Evolutionary conservation across 1,140 invertebrate genomes (phyloP).

Genomic region (Drosophila eugracilis): DNA sequence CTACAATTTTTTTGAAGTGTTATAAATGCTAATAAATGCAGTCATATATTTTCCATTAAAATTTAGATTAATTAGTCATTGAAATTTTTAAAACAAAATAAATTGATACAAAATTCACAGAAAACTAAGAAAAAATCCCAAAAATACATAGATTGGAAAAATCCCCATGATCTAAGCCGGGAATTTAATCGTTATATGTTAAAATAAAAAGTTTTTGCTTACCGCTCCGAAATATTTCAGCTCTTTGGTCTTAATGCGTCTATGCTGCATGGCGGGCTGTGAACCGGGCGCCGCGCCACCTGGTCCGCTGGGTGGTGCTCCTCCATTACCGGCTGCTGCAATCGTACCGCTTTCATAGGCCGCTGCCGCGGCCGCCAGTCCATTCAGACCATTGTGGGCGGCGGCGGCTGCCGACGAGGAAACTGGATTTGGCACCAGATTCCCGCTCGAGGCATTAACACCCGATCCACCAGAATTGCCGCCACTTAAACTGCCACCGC

Average conservation of each 20-base stretch:
- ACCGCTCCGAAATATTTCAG: slow-evolving; percentile 84
- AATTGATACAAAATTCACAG: background rate
- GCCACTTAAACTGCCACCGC: slow-evolving; percentile 68
- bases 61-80: background rate
- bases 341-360: slow-evolving; percentile 69
- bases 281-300: slow-evolving; percentile 48
- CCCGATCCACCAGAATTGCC: slow-evolving; percentile 22
- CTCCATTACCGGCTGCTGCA: slow-evolving; percentile 65
- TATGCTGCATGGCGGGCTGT: slow-evolving; percentile 63
- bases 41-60: background rate
- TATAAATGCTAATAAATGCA: too few relatives aligned
- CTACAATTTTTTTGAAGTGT: too few relatives aligned
- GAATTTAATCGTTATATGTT: background rate
- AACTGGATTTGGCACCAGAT: slow-evolving; percentile 40
- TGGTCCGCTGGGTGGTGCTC: slow-evolving; percentile 36
- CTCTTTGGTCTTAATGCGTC: slow-evolving; percentile 83
- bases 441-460: slow-evolving; percentile 15
- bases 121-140: background rate
- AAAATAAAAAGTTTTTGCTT: slow-evolving; percentile 33
- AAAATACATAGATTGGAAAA: too few relatives aligned
- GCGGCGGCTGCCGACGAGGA: slow-evolving; percentile 34
- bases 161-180: too few relatives aligned
- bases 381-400: slow-evolving; percentile 70
- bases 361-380: slow-evolving; percentile 66
- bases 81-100: background rate